These are phyloP conservation scores for Sarcophaga bullata DNA, from an alignment of 1,140 invertebrate genomes.

Conservation along the genomic window DNA sequence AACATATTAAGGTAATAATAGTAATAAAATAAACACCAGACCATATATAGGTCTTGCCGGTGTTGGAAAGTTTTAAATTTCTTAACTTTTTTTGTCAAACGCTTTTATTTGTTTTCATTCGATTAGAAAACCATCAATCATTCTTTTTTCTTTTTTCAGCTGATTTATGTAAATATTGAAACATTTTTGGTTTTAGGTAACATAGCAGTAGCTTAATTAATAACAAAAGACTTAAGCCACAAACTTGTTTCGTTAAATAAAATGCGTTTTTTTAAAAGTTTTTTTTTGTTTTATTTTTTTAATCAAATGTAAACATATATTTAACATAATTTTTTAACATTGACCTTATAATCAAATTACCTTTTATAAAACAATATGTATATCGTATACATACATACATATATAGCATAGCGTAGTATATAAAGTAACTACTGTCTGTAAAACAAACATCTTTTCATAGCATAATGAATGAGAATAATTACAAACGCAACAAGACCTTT, in stretches of 20 bases:
- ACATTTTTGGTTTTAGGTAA: not conserved
- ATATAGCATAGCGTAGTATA: too few species aligned
- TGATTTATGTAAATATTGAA: too few species aligned
- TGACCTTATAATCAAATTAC: slow-evolving; percentile 15
- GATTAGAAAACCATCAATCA: too few species aligned
- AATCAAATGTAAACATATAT: not conserved
- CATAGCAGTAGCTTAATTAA: not conserved
- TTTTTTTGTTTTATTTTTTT: not conserved
- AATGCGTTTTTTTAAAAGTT: not conserved
- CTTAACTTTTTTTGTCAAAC: not conserved
- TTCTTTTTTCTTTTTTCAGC: too few species aligned
- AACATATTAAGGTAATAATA: not conserved
- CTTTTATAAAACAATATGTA: not conserved
- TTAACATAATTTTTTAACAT: not conserved
- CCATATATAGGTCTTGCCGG: not conserved
- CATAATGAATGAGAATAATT: slow-evolving; percentile 11
- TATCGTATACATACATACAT: not conserved
- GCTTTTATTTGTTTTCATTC: too few species aligned
- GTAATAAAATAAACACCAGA: too few species aligned
- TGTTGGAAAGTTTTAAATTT: not conserved
- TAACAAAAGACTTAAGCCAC: not conserved
- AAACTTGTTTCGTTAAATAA: not conserved
- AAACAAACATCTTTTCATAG: not conserved
- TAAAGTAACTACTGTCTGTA: too few species aligned
- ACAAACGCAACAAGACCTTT: not conserved